These are phyloP conservation scores for Climacteris rufus DNA, from an alignment of 2,113 vertebrate genomes.

Conservation along the genomic window DNA sequence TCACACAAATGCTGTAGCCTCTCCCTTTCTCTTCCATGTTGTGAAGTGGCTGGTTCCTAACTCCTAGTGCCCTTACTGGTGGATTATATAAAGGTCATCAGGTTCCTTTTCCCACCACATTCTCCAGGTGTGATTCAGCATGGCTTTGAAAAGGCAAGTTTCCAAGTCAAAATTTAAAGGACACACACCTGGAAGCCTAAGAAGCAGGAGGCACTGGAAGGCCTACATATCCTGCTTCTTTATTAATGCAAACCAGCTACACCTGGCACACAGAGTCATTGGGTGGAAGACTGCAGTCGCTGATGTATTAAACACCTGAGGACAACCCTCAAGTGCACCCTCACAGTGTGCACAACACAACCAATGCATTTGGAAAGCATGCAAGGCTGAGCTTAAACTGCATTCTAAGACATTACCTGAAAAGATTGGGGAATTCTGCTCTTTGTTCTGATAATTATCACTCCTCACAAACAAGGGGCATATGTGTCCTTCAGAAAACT, in stretches of 20 bases:
- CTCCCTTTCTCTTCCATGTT: neutral
- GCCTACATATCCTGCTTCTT: neutral
- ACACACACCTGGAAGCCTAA: neutral
- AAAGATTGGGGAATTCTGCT: neutral
- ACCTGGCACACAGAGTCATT: neutral
- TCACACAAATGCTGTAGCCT: neutral
- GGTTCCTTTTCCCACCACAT: neutral
- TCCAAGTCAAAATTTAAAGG: neutral
- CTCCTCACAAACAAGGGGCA: neutral
- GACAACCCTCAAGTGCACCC: neutral
- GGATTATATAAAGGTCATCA: neutral
- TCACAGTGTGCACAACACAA: neutral
- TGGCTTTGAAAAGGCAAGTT: neutral
- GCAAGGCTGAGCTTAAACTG: neutral
- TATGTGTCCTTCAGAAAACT: neutral
- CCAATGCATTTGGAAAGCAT: neutral
- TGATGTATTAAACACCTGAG: neutral
- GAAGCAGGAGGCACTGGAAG: neutral
- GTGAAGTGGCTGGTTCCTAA: neutral
- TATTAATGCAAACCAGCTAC: neutral
- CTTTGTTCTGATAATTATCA: neutral
- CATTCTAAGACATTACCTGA: neutral
- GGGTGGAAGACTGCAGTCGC: neutral
- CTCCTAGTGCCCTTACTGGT: neutral
- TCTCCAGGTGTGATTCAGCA: neutral